Base-by-base conservation (phyloP, 2,797 vertebrate genomes). In the Melanotaenia nigrans region DNA sequence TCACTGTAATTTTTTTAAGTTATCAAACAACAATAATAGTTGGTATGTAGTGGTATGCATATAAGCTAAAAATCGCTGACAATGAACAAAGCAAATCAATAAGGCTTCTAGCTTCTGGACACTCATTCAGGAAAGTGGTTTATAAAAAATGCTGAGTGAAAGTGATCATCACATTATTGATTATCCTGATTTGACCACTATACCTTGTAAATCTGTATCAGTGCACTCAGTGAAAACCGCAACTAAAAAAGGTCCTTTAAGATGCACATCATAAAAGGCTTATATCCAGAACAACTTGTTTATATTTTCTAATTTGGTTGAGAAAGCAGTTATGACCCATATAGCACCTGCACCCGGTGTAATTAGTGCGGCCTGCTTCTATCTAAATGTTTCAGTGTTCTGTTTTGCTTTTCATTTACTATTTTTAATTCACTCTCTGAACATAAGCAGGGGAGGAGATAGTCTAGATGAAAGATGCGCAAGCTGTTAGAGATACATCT, bases 401-500 rank as follows among this genome's bases (percentile, higher is more conserved):
- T 70, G 63, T 56, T 76, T 81, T 76, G 67, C 45, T 76, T 18
- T 53, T 59, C 76, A 77, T 74, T 57, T 49, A 65, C 30, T 54
- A 47, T 78, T 75, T 61, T 30, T 63, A 18, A 20, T 71, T 65
- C 36, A 3, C 33, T 30, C 32, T 20, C 25, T 18, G 66, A 81
- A 62, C 16, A 66, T 67, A 28, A n/a, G 42, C 42, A 75, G 71
- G 56, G 63, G 51, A 49, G 58, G 63, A 11, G 78, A 67, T 63
- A 67, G 72, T 63, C 65, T 67, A 68, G 73, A 77, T 58, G 57
- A 88, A 85, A 89, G 78, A 78, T 63, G 85, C 90, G 86, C 79
- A 85, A 66, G 36, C 59, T 82, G 65, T 53, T 64, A 77, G 57
- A 73, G 69, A 45, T 28, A 16, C 14, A 70, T 81, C 72, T 59